Percentiles rank a stretch among this genome's conserved stretches.
Evolutionary conservation across 2,888 invertebrate genomes (phyloP).

Genomic region (Macrostomum cliftonense): DNA sequence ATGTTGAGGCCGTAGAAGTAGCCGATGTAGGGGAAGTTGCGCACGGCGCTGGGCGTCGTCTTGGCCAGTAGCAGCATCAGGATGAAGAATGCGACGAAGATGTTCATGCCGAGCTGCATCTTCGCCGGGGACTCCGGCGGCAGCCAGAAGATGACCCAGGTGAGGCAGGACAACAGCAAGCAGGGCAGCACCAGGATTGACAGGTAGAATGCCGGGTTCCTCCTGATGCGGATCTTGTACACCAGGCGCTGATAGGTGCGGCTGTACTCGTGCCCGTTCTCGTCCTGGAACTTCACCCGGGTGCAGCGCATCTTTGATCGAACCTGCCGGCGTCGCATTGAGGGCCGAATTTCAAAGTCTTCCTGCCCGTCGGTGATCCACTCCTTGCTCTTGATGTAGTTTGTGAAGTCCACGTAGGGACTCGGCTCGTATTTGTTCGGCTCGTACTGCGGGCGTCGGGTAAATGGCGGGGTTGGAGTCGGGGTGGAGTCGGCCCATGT

Average conservation of each 20-base stretch:
- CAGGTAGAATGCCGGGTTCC: conserved; percentile 25
- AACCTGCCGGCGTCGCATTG: too few relatives aligned
- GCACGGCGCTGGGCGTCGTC: conserved; percentile 29
- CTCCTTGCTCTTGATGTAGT: conserved; percentile 9
- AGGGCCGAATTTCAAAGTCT: too few relatives aligned
- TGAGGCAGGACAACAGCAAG: conserved; percentile 34
- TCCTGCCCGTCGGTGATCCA: neutral
- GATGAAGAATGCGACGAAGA: conserved; percentile 36
- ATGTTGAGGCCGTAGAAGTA: conserved; percentile 11
- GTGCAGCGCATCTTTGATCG: too few relatives aligned
- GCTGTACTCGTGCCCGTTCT: too few relatives aligned
- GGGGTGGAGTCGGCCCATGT: too few relatives aligned
- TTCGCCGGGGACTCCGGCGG: conserved; percentile 39
- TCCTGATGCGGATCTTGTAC: conserved; percentile 5
- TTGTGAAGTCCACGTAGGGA: conserved; percentile 10
- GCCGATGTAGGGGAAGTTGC: conserved; percentile 15
- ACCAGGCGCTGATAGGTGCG: conserved; percentile 1
- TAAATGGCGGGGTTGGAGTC: too few relatives aligned
- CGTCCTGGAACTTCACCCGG: too few relatives aligned
- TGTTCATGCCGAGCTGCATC: conserved; percentile 35
- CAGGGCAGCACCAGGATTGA: conserved; percentile 38
- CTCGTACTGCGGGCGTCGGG: neutral
- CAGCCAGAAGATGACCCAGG: conserved; percentile 38
- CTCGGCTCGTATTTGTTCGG: neutral
- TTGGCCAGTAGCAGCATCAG: conserved; percentile 33